Conservation (phyloP, 2,113 vertebrate genomes). For the Rafetus swinhoei region DNA sequence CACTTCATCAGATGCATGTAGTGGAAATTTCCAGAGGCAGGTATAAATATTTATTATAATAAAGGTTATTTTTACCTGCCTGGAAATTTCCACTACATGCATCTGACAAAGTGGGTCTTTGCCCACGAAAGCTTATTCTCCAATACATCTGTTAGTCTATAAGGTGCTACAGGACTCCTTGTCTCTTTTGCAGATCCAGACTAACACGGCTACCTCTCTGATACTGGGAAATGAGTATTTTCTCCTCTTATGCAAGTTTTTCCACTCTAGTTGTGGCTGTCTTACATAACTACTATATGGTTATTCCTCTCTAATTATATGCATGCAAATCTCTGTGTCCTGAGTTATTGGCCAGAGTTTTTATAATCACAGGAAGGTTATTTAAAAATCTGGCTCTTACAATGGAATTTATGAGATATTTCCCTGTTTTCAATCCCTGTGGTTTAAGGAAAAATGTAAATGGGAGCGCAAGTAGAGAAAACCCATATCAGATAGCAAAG, state of each 20-base stretch:
- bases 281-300: neutral
- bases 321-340: neutral
- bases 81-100: too few relatives aligned
- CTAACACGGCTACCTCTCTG: too few relatives aligned
- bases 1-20: too few relatives aligned
- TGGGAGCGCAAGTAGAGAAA: neutral
- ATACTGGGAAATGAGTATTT: neutral
- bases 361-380: neutral
- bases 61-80: too few relatives aligned
- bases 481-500: neutral
- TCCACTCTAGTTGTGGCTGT: neutral
- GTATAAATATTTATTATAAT: too few relatives aligned
- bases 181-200: too few relatives aligned
- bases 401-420: rapidly evolving
- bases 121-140: too few relatives aligned
- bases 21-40: too few relatives aligned
- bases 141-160: too few relatives aligned
- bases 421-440: neutral
- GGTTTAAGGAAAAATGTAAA: neutral
- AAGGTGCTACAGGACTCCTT: too few relatives aligned
- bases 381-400: neutral
- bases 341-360: neutral
- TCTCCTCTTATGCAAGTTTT: neutral
- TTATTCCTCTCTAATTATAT: neutral
- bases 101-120: too few relatives aligned